Evolutionary conservation across 2,113 vertebrate genomes (phyloP).

Genomic region (Odontophorus gujanensis): DNA sequence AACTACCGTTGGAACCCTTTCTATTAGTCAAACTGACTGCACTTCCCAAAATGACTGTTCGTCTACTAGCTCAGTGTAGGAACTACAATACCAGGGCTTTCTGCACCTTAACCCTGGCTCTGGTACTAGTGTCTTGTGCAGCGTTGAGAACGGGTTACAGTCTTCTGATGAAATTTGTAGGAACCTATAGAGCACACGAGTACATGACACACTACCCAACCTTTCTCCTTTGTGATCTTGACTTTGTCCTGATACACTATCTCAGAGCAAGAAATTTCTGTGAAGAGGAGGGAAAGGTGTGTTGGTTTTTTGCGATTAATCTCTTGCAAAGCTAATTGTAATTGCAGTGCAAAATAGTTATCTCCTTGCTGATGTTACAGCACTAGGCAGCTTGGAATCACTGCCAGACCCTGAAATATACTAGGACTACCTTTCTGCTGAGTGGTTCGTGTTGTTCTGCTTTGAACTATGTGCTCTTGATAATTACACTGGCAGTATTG

Average conservation of each 20-base stretch:
- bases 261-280: background rate
- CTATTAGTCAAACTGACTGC: accelerated
- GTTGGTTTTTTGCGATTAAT: background rate
- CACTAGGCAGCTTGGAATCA: background rate
- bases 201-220: background rate
- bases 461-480: background rate
- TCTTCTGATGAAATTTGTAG: background rate
- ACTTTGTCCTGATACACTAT: background rate
- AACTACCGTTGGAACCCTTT: background rate
- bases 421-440: constrained; percentile 20
- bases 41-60: background rate
- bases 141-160: background rate
- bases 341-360: constrained; percentile 42
- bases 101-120: background rate
- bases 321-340: background rate
- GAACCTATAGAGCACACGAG: background rate
- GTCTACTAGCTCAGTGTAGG: background rate
- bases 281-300: background rate
- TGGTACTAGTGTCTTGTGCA: background rate
- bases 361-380: constrained; percentile 7
- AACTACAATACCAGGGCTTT: background rate
- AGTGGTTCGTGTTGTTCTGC: constrained; percentile 5
- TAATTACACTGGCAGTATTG: constrained; percentile 23
- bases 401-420: constrained; percentile 30
- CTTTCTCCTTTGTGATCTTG: background rate